Conservation (phyloP, 1,140 invertebrate species). For the Cotesia chilonis region DNA sequence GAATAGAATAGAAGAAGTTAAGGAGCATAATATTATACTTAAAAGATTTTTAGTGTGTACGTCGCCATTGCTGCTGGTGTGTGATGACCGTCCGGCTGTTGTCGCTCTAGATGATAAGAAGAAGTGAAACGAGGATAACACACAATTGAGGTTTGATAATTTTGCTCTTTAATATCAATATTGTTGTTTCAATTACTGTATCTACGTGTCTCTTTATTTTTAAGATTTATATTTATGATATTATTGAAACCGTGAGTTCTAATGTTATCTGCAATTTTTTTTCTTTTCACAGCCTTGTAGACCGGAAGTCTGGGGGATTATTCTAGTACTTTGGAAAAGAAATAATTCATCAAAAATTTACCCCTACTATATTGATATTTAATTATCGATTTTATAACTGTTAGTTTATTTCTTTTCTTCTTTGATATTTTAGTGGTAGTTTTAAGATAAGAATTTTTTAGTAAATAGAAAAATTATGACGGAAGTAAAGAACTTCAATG, state of each 20-base stretch:
- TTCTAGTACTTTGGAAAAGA: too few relatives aligned
- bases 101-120: slow-evolving; percentile 19
- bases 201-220: not conserved
- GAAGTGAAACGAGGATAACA: not conserved
- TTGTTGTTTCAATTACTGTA: not conserved
- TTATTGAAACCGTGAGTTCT: not conserved
- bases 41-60: not conserved
- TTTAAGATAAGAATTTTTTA: too few relatives aligned
- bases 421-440: not conserved
- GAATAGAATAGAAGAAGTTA: slow-evolving; percentile 16
- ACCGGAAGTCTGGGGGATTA: too few relatives aligned
- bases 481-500: slow-evolving; percentile 5
- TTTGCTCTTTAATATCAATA: not conserved
- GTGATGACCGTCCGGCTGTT: slow-evolving; percentile 30
- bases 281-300: too few relatives aligned
- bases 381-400: not conserved
- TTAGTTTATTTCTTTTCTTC: too few relatives aligned
- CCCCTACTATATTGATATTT: not conserved
- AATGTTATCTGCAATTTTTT: too few relatives aligned
- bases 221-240: not conserved
- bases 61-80: slow-evolving; percentile 33
- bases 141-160: slow-evolving; percentile 21
- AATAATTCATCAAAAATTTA: too few relatives aligned
- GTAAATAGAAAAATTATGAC: not conserved
- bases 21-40: not conserved